phyloP scores from a whole-genome alignment of 2,888 invertebrate genomes.

The Agonum fuliginosum region DNA sequence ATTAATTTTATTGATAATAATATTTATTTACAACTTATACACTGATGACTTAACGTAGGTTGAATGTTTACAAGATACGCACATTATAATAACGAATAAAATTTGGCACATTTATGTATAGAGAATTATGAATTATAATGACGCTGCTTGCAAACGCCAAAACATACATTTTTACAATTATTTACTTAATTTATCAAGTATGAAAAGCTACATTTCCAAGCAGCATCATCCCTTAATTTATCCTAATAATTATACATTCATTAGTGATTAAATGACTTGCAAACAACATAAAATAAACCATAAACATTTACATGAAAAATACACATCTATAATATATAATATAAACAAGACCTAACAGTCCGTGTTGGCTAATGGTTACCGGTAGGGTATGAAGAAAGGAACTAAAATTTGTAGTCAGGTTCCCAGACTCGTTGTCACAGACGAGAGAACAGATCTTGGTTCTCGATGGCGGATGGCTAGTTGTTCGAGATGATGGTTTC shows the following conservation, averaged over 20 bases:
- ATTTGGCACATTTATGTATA: slow-evolving; percentile 57
- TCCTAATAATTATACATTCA: slow-evolving; percentile 55
- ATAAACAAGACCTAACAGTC: slow-evolving; percentile 56
- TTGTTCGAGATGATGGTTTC: not conserved
- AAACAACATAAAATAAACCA: slow-evolving; percentile 55
- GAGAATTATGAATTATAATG: slow-evolving; percentile 46
- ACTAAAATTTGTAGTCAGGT: slow-evolving; percentile 47
- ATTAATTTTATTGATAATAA: slow-evolving; percentile 53
- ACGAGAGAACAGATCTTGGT: too few relatives aligned
- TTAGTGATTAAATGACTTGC: slow-evolving; percentile 49
- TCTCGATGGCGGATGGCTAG: not conserved
- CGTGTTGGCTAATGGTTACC: slow-evolving; percentile 23
- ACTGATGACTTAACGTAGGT: slow-evolving; percentile 46
- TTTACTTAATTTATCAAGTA: not conserved
- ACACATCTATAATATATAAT: slow-evolving; percentile 49
- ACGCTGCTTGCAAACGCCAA: slow-evolving; percentile 19
- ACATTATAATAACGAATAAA: slow-evolving; percentile 57
- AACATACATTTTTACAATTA: slow-evolving; percentile 14
- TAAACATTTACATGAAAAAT: slow-evolving; percentile 55
- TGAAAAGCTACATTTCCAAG: slow-evolving; percentile 16
- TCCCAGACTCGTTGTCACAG: slow-evolving; percentile 52
- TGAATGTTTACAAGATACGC: slow-evolving; percentile 55
- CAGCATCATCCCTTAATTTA: slow-evolving; percentile 29
- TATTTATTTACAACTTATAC: slow-evolving; percentile 58
- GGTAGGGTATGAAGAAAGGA: slow-evolving; percentile 48